phyloP scores from a whole-genome alignment of 2,888 invertebrate species.

The Horisme vitalbata region DNA sequence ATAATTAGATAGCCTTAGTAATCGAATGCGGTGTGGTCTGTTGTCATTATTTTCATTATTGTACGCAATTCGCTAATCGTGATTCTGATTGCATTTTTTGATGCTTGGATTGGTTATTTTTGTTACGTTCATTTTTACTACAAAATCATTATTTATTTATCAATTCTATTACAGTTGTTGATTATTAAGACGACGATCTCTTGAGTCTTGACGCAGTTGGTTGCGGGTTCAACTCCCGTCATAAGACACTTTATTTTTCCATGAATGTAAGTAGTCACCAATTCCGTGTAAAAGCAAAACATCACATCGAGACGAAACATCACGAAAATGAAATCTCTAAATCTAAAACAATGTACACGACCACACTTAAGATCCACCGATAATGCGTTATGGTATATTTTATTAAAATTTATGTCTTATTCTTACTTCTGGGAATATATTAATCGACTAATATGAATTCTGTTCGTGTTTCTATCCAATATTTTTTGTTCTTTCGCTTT shows the following conservation, averaged over 20 bases:
- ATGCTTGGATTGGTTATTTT: conserved; percentile 24
- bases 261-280: neutral
- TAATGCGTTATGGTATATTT: conserved; percentile 69
- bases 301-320: conserved; percentile 27
- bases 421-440: conserved; percentile 76
- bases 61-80: conserved; percentile 60
- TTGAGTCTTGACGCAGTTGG: no score
- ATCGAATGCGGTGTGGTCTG: conserved; percentile 71
- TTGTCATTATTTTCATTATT: conserved; percentile 74
- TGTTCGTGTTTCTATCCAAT: conserved; percentile 65
- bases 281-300: conserved; percentile 31
- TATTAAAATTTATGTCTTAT: conserved; percentile 82
- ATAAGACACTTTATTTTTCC: no score
- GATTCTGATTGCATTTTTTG: conserved; percentile 40
- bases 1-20: conserved; percentile 72
- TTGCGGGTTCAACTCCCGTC: no score
- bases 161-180: no score
- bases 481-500: conserved; percentile 39
- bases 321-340: conserved; percentile 39
- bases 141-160: no score
- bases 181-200: no score
- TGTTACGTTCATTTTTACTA: conserved; percentile 2
- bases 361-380: conserved; percentile 65
- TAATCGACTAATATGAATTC: conserved; percentile 81
- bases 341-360: conserved; percentile 41